Conservation (phyloP, 1,140 invertebrate species). For the Armadillidium nasatum region DNA sequence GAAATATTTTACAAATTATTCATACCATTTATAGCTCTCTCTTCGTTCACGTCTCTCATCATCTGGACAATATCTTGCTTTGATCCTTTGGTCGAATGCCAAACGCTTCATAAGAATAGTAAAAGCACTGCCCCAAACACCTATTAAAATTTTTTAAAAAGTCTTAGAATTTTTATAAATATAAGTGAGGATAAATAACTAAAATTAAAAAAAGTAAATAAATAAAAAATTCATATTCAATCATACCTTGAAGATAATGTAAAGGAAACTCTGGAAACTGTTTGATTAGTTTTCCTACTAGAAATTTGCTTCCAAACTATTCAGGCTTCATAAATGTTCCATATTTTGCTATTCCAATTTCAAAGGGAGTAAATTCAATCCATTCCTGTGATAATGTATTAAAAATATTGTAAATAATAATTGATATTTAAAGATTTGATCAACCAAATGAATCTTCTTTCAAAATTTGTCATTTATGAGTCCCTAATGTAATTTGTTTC, state of each 20-base stretch:
- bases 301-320: slow-evolving; percentile 54
- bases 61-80: slow-evolving; percentile 50
- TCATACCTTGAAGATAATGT: slow-evolving; percentile 49
- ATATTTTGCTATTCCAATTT: slow-evolving; percentile 55
- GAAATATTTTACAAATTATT: neutral
- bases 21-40: slow-evolving; percentile 37
- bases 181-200: neutral
- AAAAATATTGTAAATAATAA: too few relatives aligned
- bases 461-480: neutral
- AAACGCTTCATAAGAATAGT: slow-evolving; percentile 54
- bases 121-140: slow-evolving; percentile 55
- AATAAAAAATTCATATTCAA: neutral
- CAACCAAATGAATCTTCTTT: too few relatives aligned
- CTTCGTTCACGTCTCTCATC: slow-evolving; percentile 48
- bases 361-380: slow-evolving; percentile 55
- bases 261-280: slow-evolving; percentile 52
- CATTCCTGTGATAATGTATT: slow-evolving; percentile 50
- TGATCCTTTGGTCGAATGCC: slow-evolving; percentile 47
- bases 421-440: too few relatives aligned
- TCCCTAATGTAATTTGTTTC: neutral
- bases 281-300: slow-evolving; percentile 52
- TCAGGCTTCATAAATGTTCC: slow-evolving; percentile 53
- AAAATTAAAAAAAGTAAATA: neutral
- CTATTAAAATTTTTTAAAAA: slow-evolving; percentile 7
- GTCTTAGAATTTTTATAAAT: neutral